A percentile compares a stretch with the other conserved stretches of the same genome.
Evolutionary conservation across 1,140 invertebrate genomes (phyloP).

Genomic region (Lasioglossum albipes): DNA sequence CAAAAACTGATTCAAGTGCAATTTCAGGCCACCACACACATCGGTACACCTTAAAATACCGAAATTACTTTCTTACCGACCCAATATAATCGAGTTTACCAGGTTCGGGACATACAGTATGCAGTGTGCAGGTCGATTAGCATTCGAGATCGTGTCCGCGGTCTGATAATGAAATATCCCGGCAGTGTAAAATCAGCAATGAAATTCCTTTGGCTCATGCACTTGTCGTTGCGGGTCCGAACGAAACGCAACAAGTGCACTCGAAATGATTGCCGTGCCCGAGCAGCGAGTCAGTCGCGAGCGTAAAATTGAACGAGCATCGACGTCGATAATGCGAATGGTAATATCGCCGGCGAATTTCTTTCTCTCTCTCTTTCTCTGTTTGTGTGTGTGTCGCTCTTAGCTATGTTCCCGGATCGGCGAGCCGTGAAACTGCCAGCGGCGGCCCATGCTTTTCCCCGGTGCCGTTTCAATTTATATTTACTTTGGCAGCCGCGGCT

Average conservation of each 20-base stretch:
- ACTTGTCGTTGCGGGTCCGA: conserved; percentile 25
- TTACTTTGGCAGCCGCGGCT: background rate
- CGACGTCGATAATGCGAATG: conserved; percentile 40
- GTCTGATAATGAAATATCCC: too few relatives aligned
- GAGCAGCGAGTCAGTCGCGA: conserved; percentile 5
- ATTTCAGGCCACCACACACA: too few relatives aligned
- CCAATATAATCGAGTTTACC: background rate
- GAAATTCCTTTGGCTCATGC: background rate
- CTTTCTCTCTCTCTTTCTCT: too few relatives aligned
- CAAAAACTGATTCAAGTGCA: too few relatives aligned
- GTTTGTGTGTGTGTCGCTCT: background rate
- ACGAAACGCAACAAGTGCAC: conserved; percentile 54
- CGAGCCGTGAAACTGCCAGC: conserved; percentile 5
- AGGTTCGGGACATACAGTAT: background rate
- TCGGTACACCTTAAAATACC: too few relatives aligned
- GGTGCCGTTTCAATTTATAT: background rate
- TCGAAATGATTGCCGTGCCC: conserved; percentile 28
- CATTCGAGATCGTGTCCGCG: background rate
- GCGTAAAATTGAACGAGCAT: conserved; percentile 52
- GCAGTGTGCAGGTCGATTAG: background rate
- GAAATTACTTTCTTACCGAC: too few relatives aligned
- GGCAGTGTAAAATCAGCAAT: background rate
- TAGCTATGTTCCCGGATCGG: conserved; percentile 19
- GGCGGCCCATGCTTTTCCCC: background rate
- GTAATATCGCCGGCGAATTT: conserved; percentile 11